These are phyloP conservation scores for Leiothrix lutea DNA, from an alignment of 2,113 vertebrate genomes.

Conservation along the genomic window DNA sequence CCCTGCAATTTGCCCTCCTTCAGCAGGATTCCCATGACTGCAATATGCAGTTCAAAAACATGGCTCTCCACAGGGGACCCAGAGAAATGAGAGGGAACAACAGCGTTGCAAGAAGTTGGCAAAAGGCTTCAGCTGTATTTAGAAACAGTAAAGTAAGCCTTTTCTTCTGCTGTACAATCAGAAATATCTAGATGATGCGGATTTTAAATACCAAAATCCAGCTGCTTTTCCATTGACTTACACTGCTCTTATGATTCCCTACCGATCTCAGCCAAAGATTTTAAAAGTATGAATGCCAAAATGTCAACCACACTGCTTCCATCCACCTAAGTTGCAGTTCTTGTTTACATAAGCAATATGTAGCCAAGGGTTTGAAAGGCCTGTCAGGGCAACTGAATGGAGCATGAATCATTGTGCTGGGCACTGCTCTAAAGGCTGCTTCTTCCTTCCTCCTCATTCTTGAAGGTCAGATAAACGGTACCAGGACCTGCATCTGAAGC, in stretches of 20 bases:
- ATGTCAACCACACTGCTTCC: neutral
- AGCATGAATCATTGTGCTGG: neutral
- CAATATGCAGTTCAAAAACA: neutral
- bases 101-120: neutral
- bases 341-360: slow-evolving; percentile 22
- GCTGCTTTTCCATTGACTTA: slow-evolving; percentile 5
- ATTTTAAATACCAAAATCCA: slow-evolving; percentile 10
- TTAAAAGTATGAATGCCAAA: neutral
- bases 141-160: slow-evolving; percentile 40
- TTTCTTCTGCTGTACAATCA: neutral
- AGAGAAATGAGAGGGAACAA: slow-evolving; percentile 3
- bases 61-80: neutral
- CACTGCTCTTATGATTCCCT: neutral
- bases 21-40: neutral
- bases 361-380: slow-evolving; percentile 22
- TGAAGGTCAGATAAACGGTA: neutral
- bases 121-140: slow-evolving; percentile 19
- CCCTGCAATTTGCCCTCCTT: neutral
- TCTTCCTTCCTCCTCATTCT: slow-evolving; percentile 10
- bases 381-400: neutral
- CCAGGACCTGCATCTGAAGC: neutral
- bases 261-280: neutral
- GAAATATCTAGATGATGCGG: neutral
- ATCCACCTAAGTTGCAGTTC: neutral
- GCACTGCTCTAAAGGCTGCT: neutral